Conservation (phyloP, 2,113 vertebrate genomes). For the Catharus bicknelli region DNA sequence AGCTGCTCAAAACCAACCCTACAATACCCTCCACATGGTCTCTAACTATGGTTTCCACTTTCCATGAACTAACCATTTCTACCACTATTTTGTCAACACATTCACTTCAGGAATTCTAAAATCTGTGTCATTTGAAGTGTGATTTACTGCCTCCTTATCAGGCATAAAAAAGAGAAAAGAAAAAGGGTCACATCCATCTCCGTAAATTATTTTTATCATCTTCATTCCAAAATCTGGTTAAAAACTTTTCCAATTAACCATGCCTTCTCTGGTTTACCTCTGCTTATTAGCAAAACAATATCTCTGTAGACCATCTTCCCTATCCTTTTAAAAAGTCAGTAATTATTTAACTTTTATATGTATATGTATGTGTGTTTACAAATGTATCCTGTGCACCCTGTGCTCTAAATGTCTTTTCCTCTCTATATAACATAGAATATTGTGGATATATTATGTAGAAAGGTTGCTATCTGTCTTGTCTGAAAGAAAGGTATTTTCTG, state of each 20-base stretch:
- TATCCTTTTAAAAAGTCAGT: neutral
- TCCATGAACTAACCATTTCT: neutral
- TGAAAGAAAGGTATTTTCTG: neutral
- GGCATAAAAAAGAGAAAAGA: neutral
- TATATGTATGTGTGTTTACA: neutral
- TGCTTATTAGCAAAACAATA: neutral
- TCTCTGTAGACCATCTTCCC: neutral
- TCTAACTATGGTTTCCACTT: neutral
- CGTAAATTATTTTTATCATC: neutral
- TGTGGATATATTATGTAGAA: neutral
- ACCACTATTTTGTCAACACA: neutral
- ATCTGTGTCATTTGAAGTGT: neutral
- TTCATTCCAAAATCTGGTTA: neutral
- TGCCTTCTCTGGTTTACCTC: neutral
- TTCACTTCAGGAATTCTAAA: neutral
- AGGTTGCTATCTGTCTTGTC: neutral
- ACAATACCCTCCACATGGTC: neutral
- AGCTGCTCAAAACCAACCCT: neutral
- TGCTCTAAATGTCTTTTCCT: neutral
- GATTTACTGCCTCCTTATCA: neutral
- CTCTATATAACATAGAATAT: neutral
- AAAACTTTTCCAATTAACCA: neutral
- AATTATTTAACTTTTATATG: neutral
- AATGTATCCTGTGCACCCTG: neutral
- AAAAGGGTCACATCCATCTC: neutral